Percentiles rank a stretch among this genome's conserved stretches.
Conservation (phyloP, 2,888 invertebrate genomes). For the Coremacera marginata region DNA sequence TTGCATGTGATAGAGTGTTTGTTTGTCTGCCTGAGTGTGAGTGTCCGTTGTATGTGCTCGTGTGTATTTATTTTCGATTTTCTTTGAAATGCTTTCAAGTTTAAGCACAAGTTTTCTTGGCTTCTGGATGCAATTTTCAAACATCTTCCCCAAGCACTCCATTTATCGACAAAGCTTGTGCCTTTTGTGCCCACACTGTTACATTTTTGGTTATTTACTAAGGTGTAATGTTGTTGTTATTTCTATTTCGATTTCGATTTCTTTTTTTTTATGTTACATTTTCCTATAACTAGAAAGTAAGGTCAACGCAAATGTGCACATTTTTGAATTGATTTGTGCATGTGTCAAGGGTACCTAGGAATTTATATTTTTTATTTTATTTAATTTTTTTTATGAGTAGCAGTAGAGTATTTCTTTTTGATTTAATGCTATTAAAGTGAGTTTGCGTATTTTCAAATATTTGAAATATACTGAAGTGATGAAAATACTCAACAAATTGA, state of each 20-base stretch:
- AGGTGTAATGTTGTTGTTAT: not conserved
- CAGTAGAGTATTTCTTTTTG: too few relatives aligned
- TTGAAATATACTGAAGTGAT: too few relatives aligned
- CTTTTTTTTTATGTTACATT: not conserved
- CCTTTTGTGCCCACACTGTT: not conserved
- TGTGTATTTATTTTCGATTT: conserved; percentile 24
- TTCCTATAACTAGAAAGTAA: not conserved
- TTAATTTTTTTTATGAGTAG: too few relatives aligned
- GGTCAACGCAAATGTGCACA: conserved; percentile 12
- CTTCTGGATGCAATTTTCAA: not conserved
- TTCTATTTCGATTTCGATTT: too few relatives aligned
- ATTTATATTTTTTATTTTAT: too few relatives aligned
- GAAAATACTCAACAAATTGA: too few relatives aligned
- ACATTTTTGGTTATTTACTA: not conserved
- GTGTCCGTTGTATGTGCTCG: conserved; percentile 35
- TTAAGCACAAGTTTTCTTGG: conserved; percentile 19
- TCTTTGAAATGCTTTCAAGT: conserved; percentile 21
- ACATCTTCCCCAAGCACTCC: not conserved
- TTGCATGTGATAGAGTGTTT: conserved; percentile 18
- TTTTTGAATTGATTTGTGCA: conserved; percentile 7
- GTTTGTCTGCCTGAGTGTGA: conserved; percentile 34
- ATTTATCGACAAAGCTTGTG: not conserved
- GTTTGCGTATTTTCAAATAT: too few relatives aligned
- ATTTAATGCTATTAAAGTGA: too few relatives aligned
- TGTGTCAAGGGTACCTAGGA: not conserved